These are phyloP conservation scores for Maccullochella peelii DNA, from an alignment of 2,113 vertebrate species.

Conservation along the genomic window DNA sequence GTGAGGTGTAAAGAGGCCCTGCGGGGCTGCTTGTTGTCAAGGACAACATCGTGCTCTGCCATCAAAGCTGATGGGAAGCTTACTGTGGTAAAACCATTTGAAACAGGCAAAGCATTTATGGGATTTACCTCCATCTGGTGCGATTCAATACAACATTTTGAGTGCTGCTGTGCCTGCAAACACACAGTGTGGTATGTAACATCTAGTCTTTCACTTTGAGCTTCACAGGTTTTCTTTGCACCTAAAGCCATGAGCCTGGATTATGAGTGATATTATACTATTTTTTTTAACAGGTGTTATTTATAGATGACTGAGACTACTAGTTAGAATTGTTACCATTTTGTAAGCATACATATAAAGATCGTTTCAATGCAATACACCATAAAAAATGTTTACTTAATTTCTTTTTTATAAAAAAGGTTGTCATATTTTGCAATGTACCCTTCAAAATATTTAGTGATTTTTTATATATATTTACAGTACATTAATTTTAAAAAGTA, in stretches of 20 bases:
- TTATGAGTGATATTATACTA: background rate
- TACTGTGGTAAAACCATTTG: constrained; percentile 17
- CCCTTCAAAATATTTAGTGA: background rate
- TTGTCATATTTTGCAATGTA: background rate
- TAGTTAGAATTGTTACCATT: background rate
- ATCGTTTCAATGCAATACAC: background rate
- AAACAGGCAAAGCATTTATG: background rate
- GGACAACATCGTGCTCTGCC: constrained; percentile 25
- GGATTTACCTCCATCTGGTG: constrained; percentile 7
- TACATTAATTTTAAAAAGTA: background rate
- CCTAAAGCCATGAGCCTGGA: background rate
- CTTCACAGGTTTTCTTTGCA: background rate
- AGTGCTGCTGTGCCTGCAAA: background rate
- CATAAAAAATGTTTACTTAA: background rate
- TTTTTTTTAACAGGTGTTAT: background rate
- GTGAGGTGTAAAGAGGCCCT: constrained; percentile 26
- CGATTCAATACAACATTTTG: background rate
- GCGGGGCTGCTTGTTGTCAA: constrained; percentile 28
- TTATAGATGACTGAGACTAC: background rate
- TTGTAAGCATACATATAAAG: background rate
- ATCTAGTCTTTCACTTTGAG: background rate
- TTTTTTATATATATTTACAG: background rate
- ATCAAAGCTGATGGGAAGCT: constrained; percentile 4
- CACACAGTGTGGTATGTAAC: background rate
- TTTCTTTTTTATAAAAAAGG: background rate